Percentiles rank a stretch among this genome's conserved stretches.
These are phyloP conservation scores for Gymnogyps californianus DNA, from an alignment of 2,113 vertebrate species.

Conservation along the genomic window DNA sequence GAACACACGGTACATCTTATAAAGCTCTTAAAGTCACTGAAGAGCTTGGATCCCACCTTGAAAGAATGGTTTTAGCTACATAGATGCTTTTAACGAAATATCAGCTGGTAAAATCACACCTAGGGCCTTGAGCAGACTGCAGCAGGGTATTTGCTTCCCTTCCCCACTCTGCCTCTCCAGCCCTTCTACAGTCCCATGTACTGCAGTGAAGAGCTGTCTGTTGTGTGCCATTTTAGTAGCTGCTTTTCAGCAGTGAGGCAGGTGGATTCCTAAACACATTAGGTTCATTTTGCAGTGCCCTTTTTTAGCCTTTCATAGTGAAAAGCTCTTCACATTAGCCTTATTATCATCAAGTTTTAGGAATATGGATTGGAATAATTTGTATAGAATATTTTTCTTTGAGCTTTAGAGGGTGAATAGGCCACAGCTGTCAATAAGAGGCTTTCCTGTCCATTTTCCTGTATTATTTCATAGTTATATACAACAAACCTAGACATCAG, in stretches of 20 bases:
- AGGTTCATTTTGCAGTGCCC: neutral
- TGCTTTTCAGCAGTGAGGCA: neutral
- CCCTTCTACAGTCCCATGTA: neutral
- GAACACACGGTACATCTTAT: neutral
- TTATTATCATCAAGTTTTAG: neutral
- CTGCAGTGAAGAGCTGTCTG: neutral
- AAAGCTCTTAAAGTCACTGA: neutral
- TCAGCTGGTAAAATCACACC: neutral
- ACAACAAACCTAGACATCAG: neutral
- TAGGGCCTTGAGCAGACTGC: neutral
- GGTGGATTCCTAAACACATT: neutral
- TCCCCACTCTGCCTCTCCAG: neutral
- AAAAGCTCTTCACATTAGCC: neutral
- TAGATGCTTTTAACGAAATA: neutral
- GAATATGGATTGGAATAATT: neutral
- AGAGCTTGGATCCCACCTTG: neutral
- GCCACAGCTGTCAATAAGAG: neutral
- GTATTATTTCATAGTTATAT: neutral
- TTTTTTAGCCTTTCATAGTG: neutral
- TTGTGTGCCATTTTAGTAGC: neutral
- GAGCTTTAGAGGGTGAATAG: neutral
- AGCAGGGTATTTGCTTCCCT: neutral
- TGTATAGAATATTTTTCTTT: neutral
- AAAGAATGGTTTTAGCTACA: neutral
- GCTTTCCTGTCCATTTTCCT: neutral